phyloP scores from a whole-genome alignment of 2,888 invertebrate genomes.

The Megalurothrips usitatus region DNA sequence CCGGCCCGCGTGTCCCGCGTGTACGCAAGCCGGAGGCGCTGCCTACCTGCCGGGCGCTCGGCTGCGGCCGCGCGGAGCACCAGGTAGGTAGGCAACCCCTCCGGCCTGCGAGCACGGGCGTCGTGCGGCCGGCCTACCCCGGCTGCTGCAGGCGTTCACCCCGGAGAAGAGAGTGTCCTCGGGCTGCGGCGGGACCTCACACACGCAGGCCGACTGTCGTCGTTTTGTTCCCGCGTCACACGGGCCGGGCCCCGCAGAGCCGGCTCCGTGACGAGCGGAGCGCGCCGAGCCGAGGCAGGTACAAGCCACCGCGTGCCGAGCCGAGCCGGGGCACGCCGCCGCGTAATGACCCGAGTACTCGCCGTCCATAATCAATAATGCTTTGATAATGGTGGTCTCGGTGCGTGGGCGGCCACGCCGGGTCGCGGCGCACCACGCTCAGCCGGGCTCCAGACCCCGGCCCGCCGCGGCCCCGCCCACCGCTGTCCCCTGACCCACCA shows the following conservation, averaged over 20 bases:
- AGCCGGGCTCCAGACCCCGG: neutral
- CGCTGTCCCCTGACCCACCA: neutral
- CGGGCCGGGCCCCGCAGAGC: neutral
- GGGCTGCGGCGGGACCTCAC: no score
- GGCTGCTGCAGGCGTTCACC: no score
- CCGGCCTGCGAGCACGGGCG: no score
- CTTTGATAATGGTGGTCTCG: conserved; percentile 8
- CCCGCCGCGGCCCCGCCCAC: neutral
- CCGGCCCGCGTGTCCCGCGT: no score
- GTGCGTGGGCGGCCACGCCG: neutral
- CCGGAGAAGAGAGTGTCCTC: no score
- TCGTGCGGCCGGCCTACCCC: no score
- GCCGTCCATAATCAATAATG: conserved; percentile 21
- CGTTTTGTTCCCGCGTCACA: neutral
- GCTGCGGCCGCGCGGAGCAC: no score
- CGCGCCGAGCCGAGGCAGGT: neutral
- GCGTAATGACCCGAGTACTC: conserved; percentile 6
- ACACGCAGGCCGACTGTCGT: no score
- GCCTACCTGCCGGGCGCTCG: no score
- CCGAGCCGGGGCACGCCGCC: neutral
- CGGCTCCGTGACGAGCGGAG: neutral
- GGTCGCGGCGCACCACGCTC: neutral
- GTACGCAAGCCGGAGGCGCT: no score
- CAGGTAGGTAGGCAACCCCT: no score
- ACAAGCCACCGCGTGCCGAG: neutral